Evolutionary conservation across 2,797 vertebrate species (phyloP).

Genomic region (Eutrigla gurnardus): DNA sequence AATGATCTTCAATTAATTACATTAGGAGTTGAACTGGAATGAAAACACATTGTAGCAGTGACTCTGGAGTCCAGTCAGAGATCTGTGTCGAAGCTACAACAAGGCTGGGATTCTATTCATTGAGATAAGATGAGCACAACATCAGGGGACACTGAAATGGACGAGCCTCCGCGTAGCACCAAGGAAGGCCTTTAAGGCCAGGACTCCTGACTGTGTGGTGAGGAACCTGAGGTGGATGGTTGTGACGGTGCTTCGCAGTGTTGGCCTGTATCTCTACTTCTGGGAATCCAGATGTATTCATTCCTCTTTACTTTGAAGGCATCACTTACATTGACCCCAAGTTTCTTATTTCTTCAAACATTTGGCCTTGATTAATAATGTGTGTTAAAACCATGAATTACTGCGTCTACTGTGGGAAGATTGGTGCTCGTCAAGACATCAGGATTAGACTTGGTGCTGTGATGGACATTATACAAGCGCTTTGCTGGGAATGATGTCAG

Average conservation of each 20-base stretch:
- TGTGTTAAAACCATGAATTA: not conserved
- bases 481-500: constrained; percentile 38
- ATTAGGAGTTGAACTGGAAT: not conserved
- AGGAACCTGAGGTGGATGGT: not conserved
- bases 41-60: not conserved
- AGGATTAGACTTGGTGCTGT: constrained; percentile 2
- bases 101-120: not conserved
- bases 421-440: not conserved
- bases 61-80: constrained; percentile 1
- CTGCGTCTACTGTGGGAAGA: not conserved
- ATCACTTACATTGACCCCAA: not conserved
- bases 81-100: constrained; percentile 13
- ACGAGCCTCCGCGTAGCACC: not conserved
- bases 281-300: not conserved
- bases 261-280: not conserved
- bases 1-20: not conserved
- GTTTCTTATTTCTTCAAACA: not conserved
- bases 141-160: not conserved
- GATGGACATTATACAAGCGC: not conserved
- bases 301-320: not conserved
- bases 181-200: not conserved
- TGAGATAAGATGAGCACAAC: not conserved
- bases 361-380: not conserved
- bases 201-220: not conserved
- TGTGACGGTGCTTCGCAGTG: not conserved